Base-by-base conservation (phyloP, 35 echinoderm and acorn worm genomes). In the Apostichopus japonicus region DNA sequence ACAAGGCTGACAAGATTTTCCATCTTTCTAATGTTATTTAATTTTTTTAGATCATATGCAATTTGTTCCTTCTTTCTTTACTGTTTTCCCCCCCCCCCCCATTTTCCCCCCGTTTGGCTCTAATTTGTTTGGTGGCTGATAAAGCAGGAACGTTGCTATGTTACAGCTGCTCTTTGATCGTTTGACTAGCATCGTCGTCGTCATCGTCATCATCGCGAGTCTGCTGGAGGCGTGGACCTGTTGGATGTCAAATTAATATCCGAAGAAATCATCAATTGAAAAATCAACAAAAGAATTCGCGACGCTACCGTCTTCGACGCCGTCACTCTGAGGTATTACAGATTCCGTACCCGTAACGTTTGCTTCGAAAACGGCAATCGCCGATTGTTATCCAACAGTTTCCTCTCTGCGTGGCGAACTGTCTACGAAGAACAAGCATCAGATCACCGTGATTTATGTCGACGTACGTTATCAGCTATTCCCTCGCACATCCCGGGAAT, bases 201-300 rank as follows among this genome's bases (percentile, higher is more conserved):
- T 44, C 33, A 44, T n/a, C n/a, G n/a, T n/a, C n/a, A n/a, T 44
- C 33, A 0, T 44, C 33, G 33, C 2, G 33, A 44, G 1, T 44
- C 16, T 83, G 79, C 79, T 83, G n/a, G 79, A 83, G 79, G 79
- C 79, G 54, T 54, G 6, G 79, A 83, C 79, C 33, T 56, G 79
- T 54, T 54, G 54, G 79, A 24, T 83, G 79, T 83, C 79, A 83
- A 83, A 83, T 83, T 83, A 83, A 83, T 83, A 83, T 83, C 79
- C 79, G 54, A 9, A 17, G 79, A 44, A 83, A 83, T 44, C 9
- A 83, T 83, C 79, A 54, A 54, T 54, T 83, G 79, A 55, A 83
- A 53, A 13, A 19, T 67, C 19, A 19, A 11, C 3, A 67, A 67
- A 67, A 67, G 63, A 44, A 44, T 44, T 44, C 0, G 33, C 33